Base-by-base conservation (phyloP, 2,113 vertebrate genomes). In the Macquaria australasica region DNA sequence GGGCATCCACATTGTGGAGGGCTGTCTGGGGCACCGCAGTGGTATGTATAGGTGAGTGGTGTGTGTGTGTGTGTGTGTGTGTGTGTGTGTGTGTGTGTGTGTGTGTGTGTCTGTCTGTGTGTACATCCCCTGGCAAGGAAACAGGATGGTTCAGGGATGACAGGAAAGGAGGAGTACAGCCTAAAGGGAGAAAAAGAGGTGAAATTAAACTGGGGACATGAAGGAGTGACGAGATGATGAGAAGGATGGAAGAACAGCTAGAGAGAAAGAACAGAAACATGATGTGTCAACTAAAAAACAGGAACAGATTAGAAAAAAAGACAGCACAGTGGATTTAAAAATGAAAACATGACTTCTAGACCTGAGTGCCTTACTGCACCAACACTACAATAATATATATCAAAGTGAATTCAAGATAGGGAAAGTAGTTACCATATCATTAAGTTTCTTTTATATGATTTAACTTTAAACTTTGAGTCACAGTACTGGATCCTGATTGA, bases 1-100 rank as follows among this genome's bases (percentile, higher is more conserved):
- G 94, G 96, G 95, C 90, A 82, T 90, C 91, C 93, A 95, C 88
- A 92, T 92, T 96, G 43, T 89, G 69, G 88, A 94, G 90, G 94
- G 92, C 92, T 93, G 92, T 95, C 95, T 96, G 94, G 86, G 88
- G 82, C 79, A 88, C 77, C 34, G 6, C 79, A 87, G 59, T 71
- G 73, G 87, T 93, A 87, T 88, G 81, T 89, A 70, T 73, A 82
- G 79, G 89, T 86, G 78, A 15, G 79, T 86, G 59, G 59, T 77
- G 68, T 77, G 50, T 82, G 79, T 72, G 34, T 59, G 69, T 48
- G 78, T 62, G 53, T 31, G 45, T 71, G 68, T 21, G 51, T 41
- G 25, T 20, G 41, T 68, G 75, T 45, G 53, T 53, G 64, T 76
- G 63, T 79, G 28, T 39, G 63, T 41, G 28, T 73, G 62, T n/a